phyloP scores from a whole-genome alignment of 64 coral and sea anemone species.

The Cladopsammia gracilis region DNA sequence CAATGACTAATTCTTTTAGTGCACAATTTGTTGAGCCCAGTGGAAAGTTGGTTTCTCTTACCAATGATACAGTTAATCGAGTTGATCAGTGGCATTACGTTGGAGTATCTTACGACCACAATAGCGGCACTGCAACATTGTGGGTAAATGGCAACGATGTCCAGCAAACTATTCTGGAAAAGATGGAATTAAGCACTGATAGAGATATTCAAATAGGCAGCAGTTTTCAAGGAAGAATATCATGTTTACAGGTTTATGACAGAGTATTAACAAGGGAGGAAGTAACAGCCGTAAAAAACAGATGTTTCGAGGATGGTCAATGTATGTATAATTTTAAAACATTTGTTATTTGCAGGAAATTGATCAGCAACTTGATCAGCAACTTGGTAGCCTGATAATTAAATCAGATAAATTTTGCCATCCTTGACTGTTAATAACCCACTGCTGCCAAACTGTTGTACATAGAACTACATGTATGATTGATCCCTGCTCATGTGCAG shows the following conservation, averaged over 20 bases:
- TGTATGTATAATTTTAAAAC: neutral
- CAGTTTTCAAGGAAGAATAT: conserved; percentile 64
- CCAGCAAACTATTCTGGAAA: neutral
- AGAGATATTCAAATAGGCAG: conserved; percentile 41
- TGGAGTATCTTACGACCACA: conserved; percentile 43
- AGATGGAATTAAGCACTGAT: conserved; percentile 30
- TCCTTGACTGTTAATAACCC: no score
- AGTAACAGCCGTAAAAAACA: conserved; percentile 41
- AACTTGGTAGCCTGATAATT: no score
- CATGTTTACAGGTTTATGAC: conserved; percentile 78
- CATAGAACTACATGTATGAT: no score
- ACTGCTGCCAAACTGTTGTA: no score
- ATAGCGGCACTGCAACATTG: conserved; percentile 17
- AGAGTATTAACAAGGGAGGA: conserved; percentile 41
- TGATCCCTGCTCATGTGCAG: no score
- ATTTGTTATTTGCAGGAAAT: no score
- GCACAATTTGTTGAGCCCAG: neutral
- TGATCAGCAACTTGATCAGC: no score
- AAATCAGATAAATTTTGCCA: no score
- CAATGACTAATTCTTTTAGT: neutral
- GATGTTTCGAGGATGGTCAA: conserved; percentile 60
- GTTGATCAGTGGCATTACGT: conserved; percentile 51
- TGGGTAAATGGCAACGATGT: conserved; percentile 51
- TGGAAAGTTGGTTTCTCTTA: neutral
- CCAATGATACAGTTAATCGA: conserved; percentile 32